Percentiles rank a stretch among this genome's conserved stretches.
phyloP scores from a whole-genome alignment of 2,797 vertebrate genomes.

The Typhlichthys eigenmanni region DNA sequence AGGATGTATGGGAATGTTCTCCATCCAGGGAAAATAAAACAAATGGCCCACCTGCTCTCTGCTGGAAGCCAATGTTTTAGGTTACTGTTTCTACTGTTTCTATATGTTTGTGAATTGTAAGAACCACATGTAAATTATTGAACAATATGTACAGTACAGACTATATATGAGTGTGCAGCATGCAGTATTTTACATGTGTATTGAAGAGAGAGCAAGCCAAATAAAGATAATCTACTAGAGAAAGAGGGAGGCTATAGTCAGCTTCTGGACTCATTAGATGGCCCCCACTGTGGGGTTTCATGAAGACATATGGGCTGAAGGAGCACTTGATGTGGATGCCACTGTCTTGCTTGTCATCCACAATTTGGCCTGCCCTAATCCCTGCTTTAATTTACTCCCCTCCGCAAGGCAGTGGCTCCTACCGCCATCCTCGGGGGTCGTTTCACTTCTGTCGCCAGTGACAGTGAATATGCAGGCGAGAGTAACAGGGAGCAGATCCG shows the following conservation, averaged over 20 bases:
- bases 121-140: background rate
- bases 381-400: conserved; percentile 96
- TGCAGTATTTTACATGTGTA: background rate
- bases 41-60: conserved; percentile 7
- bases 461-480: conserved; percentile 93
- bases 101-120: background rate
- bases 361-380: conserved; percentile 90
- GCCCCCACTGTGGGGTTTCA: conserved; percentile 75
- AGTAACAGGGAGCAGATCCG: conserved; percentile 89
- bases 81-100: background rate
- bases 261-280: conserved; percentile 69
- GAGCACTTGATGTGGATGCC: conserved; percentile 79
- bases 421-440: conserved; percentile 91
- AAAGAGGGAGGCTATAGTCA: conserved; percentile 18
- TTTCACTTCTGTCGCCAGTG: conserved; percentile 90
- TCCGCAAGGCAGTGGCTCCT: conserved; percentile 84
- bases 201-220: too few relatives aligned
- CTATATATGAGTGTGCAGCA: background rate
- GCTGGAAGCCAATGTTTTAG: conserved; percentile 8
- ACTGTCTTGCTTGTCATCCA: conserved; percentile 91
- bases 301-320: conserved; percentile 89
- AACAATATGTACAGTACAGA: conserved; percentile 7
- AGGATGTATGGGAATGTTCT: conserved; percentile 23
- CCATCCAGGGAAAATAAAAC: conserved; percentile 19
- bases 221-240: background rate